A percentile compares a stretch with the other conserved stretches of the same genome.
These are phyloP conservation scores for Anthonomus grandis DNA, from an alignment of 1,140 invertebrate species.

Conservation along the genomic window DNA sequence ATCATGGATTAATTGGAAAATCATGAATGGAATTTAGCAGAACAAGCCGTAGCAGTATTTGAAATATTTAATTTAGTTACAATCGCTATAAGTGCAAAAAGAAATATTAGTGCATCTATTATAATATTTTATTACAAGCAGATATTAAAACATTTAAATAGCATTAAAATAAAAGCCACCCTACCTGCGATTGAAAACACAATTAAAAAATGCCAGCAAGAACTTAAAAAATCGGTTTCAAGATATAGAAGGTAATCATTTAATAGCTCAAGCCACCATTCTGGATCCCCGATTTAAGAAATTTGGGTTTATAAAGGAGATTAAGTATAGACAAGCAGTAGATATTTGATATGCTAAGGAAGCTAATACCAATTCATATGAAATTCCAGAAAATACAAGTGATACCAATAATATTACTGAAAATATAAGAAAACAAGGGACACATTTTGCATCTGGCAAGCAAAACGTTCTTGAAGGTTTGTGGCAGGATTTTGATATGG, in stretches of 20 bases:
- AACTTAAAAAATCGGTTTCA: background rate
- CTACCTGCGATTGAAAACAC: conserved; percentile 8
- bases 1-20: background rate
- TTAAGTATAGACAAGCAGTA: background rate
- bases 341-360: no score
- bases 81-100: conserved; percentile 33
- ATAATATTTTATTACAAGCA: conserved; percentile 26
- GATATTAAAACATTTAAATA: conserved; percentile 22
- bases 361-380: background rate
- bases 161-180: conserved; percentile 13
- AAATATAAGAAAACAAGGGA: background rate
- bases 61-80: conserved; percentile 42
- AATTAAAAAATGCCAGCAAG: background rate
- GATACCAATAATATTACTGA: background rate
- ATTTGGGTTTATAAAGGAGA: background rate
- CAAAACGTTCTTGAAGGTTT: background rate
- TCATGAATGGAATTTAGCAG: background rate
- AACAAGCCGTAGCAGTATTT: no score
- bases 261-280: background rate
- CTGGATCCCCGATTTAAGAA: conserved; percentile 3
- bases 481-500: background rate
- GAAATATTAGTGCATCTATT: conserved; percentile 32
- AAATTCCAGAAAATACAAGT: no score
- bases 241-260: background rate
- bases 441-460: background rate